Base-by-base conservation (phyloP, 2,797 vertebrate species). In the Lithobates pipiens region DNA sequence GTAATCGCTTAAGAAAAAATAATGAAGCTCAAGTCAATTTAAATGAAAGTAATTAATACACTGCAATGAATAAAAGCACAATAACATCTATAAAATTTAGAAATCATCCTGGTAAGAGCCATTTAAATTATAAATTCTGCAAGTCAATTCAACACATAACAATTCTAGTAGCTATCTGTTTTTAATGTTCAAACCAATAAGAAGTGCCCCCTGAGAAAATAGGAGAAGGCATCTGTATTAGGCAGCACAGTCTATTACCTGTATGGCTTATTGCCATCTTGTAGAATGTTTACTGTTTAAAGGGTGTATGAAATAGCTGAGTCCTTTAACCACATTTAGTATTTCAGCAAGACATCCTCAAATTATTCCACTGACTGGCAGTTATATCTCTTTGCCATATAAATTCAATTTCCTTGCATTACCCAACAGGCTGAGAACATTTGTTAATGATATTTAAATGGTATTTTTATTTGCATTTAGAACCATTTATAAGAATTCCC, bases 401-500 rank as follows among this genome's bases (percentile, higher is more conserved):
- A 87, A 87, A 87, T 87, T 87, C 81, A 87, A 87, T 87, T 87
- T 83, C 76, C 85, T 75, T 87, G 85, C 85, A 83, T 87, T 87
- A 83, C 76, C 81, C 85, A 87, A 83, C 70, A 87, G 85, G 85
- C 80, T 79, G 81, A 80, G 70, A 75, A 87, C 42, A 76, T 87
- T 87, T 87, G 85, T 87, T 87, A 87, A 87, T 87, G 85, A 87
- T 87, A 83, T 87, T 87, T 87, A 87, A 87, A 87, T 87, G 76
- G 85, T 87, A 87, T 87, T 87, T 87, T 87, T 87, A 87, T 87
- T 87, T 87, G 85, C 85, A 79, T 87, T 87, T 83, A 57, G 76
- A 87, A 87, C 85, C 85, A 87, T 87, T 87, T 83, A 78, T 87
- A 87, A 78, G 76, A 83, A 87, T 83, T 87, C 85, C 85, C 80